These are phyloP conservation scores for Drosophila kepulauana DNA, from an alignment of 1,140 invertebrate species.

Conservation along the genomic window DNA sequence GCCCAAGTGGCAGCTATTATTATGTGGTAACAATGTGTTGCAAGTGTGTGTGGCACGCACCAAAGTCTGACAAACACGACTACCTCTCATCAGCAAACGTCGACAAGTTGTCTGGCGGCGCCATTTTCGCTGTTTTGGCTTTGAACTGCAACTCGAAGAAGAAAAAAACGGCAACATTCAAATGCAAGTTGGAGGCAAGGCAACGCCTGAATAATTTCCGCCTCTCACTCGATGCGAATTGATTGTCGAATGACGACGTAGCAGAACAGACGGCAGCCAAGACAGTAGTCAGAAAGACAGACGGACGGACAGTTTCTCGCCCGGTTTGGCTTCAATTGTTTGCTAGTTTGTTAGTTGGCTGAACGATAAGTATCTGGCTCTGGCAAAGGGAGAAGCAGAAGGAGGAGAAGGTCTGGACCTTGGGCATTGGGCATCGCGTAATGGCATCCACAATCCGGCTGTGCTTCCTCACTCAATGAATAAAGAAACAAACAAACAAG, in stretches of 20 bases:
- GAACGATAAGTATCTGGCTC: constrained; percentile 51
- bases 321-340: constrained; percentile 61
- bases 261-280: not conserved
- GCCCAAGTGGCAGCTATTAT: constrained; percentile 21
- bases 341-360: constrained; percentile 70
- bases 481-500: constrained; percentile 83
- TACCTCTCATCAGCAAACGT: constrained; percentile 40
- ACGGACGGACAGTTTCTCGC: constrained; percentile 37
- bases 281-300: not conserved
- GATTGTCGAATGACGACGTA: constrained; percentile 32
- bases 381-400: constrained; percentile 17
- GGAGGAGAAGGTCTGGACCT: constrained; percentile 23
- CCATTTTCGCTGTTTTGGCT: constrained; percentile 14
- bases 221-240: constrained; percentile 38
- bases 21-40: not conserved
- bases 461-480: constrained; percentile 66
- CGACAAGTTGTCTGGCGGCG: constrained; percentile 50
- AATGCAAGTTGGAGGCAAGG: constrained; percentile 40
- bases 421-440: constrained; percentile 17
- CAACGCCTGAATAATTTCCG: constrained; percentile 51
- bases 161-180: constrained; percentile 35
- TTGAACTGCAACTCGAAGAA: not conserved
- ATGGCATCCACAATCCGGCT: constrained; percentile 5
- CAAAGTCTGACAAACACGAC: constrained; percentile 2
- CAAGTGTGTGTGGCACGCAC: constrained; percentile 21